Percentiles rank a stretch among this genome's conserved stretches.
Conservation (phyloP, 2,797 vertebrate species). For the Peromyscus melanophrys region DNA sequence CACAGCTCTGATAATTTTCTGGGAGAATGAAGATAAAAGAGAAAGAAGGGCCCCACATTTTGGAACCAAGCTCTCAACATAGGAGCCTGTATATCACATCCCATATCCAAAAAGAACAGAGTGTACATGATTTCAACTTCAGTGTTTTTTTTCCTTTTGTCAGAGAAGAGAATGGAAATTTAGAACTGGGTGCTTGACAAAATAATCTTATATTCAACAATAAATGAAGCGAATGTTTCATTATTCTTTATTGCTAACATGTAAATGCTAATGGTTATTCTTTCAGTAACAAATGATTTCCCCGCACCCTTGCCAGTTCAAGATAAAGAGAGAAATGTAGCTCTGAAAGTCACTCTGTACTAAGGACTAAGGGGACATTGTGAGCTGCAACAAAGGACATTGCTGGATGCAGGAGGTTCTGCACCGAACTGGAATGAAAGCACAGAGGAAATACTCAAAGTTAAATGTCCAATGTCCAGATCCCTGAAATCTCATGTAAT, state of each 20-base stretch:
- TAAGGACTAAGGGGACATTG: not conserved
- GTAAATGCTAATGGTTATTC: slow-evolving; percentile 29
- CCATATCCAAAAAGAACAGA: not conserved
- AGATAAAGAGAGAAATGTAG: not conserved
- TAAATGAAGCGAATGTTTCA: not conserved
- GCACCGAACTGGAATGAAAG: slow-evolving; percentile 57
- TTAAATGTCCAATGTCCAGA: slow-evolving; percentile 43
- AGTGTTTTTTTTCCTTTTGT: not conserved
- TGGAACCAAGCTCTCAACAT: not conserved
- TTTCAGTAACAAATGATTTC: slow-evolving; percentile 32
- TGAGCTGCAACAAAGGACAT: not conserved
- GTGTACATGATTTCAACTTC: not conserved
- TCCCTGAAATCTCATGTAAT: slow-evolving; percentile 60
- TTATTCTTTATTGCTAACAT: slow-evolving; percentile 1
- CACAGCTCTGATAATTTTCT: too few relatives aligned
- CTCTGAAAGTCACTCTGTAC: not conserved
- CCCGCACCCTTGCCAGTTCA: slow-evolving; percentile 9
- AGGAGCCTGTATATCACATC: not conserved
- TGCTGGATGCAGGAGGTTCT: not conserved
- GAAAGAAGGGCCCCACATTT: not conserved
- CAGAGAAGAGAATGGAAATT: not conserved
- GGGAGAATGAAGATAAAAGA: not conserved
- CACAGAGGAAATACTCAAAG: not conserved
- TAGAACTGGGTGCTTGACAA: not conserved
- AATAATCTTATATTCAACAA: not conserved